Percentiles rank a stretch among this genome's conserved stretches.
Evolutionary conservation across 2,888 invertebrate genomes (phyloP).

Genomic region (Callinectes sapidus): DNA sequence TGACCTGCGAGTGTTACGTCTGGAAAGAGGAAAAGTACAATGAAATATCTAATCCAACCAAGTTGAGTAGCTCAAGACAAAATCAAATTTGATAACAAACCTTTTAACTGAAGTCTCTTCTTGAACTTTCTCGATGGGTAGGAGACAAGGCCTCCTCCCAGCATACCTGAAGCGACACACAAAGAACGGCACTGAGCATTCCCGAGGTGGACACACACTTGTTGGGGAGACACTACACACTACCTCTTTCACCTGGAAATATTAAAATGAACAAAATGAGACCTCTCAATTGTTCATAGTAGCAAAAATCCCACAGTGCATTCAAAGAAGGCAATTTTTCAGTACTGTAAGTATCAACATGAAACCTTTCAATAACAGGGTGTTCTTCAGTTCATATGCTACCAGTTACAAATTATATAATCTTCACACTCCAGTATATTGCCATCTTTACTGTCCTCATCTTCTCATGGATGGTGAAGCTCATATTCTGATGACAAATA

Average conservation of each 20-base stretch:
- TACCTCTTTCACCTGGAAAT: slow-evolving; percentile 58
- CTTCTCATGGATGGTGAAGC: background rate
- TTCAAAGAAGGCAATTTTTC: background rate
- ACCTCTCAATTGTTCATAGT: background rate
- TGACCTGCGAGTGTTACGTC: slow-evolving; percentile 42
- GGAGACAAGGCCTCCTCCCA: slow-evolving; percentile 51
- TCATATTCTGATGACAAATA: background rate
- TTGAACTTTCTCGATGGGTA: slow-evolving; percentile 39
- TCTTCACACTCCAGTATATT: background rate
- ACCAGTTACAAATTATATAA: background rate
- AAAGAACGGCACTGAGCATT: slow-evolving; percentile 41
- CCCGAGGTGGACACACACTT: slow-evolving; percentile 32
- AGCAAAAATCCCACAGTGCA: background rate
- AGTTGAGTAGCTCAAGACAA: background rate
- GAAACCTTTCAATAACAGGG: background rate
- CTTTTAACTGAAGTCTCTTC: background rate
- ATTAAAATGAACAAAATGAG: background rate
- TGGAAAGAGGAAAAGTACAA: slow-evolving; percentile 30
- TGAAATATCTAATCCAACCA: background rate
- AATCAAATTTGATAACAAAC: background rate
- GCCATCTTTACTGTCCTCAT: background rate
- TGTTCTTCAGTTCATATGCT: background rate
- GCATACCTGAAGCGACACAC: slow-evolving; percentile 68
- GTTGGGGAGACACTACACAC: slow-evolving; percentile 36
- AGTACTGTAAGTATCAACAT: background rate